Conservation (phyloP, 2,797 vertebrate genomes). For the Mico argentatus region DNA sequence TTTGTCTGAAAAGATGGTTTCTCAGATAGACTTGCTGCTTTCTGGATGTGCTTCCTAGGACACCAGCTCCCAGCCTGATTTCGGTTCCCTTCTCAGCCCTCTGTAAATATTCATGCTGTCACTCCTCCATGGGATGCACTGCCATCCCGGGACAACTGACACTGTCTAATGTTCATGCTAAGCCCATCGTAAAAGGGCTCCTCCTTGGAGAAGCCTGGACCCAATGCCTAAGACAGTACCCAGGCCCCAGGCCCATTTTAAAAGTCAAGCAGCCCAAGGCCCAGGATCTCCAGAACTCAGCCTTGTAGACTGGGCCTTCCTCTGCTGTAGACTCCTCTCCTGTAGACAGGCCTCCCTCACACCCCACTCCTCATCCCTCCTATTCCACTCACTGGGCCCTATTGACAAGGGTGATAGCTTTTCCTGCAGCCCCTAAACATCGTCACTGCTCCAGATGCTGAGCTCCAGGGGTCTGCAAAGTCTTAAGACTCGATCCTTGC, state of each 20-base stretch:
- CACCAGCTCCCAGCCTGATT: background rate
- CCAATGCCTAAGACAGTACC: background rate
- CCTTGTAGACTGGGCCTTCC: background rate
- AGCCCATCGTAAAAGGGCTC: background rate
- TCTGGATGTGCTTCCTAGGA: background rate
- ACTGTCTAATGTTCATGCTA: background rate
- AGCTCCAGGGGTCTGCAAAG: background rate
- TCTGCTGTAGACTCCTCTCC: background rate
- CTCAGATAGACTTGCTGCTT: background rate
- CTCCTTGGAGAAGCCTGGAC: background rate
- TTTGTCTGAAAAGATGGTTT: background rate
- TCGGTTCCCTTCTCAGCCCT: background rate
- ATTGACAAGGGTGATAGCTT: background rate
- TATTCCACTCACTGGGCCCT: background rate
- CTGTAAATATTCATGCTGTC: background rate
- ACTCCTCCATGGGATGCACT: background rate
- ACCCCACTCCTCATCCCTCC: background rate
- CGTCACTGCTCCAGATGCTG: background rate
- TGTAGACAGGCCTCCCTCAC: background rate
- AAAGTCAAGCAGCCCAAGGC: background rate
- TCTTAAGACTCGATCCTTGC: background rate
- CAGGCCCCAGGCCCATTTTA: background rate
- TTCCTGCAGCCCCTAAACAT: background rate
- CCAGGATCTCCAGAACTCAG: background rate
- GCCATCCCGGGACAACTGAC: background rate